phyloP scores from a whole-genome alignment of 2,113 vertebrate genomes.

The Percina caprodes region DNA sequence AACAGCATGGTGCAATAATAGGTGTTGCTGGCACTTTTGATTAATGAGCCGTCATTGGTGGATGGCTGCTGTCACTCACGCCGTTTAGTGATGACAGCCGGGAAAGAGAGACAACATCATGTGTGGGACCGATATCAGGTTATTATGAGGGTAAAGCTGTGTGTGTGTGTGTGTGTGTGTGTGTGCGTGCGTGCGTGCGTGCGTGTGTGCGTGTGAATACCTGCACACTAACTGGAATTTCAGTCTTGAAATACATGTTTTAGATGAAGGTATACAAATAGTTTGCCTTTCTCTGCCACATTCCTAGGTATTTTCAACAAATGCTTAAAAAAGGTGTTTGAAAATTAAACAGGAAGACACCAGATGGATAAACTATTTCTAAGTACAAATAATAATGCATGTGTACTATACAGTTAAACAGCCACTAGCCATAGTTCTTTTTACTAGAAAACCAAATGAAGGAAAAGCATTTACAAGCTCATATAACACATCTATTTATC shows the following conservation, averaged over 20 bases:
- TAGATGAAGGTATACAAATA: background rate
- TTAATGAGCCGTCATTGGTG: slow-evolving; percentile 75
- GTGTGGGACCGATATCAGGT: slow-evolving; percentile 36
- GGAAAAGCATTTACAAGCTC: background rate
- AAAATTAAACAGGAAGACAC: background rate
- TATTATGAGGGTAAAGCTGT: slow-evolving; percentile 23
- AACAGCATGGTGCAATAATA: slow-evolving; percentile 62
- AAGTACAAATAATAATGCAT: background rate
- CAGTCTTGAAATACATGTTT: background rate
- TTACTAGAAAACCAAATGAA: background rate
- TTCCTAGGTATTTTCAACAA: background rate
- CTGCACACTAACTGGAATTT: background rate
- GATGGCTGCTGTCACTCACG: slow-evolving; percentile 77
- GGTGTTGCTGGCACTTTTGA: slow-evolving; percentile 72
- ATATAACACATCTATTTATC: background rate
- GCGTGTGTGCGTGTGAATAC: background rate
- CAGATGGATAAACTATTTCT: background rate
- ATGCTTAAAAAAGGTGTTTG: background rate
- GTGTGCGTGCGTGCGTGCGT: slow-evolving; percentile 1
- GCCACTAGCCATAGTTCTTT: background rate
- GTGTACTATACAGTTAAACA: background rate
- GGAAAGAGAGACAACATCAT: slow-evolving; percentile 61
- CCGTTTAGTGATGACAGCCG: slow-evolving; percentile 58
- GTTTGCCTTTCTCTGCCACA: background rate
- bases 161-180: slow-evolving; percentile 2